phyloP scores from a whole-genome alignment of 2,113 vertebrate species.

The Strigops habroptila region DNA sequence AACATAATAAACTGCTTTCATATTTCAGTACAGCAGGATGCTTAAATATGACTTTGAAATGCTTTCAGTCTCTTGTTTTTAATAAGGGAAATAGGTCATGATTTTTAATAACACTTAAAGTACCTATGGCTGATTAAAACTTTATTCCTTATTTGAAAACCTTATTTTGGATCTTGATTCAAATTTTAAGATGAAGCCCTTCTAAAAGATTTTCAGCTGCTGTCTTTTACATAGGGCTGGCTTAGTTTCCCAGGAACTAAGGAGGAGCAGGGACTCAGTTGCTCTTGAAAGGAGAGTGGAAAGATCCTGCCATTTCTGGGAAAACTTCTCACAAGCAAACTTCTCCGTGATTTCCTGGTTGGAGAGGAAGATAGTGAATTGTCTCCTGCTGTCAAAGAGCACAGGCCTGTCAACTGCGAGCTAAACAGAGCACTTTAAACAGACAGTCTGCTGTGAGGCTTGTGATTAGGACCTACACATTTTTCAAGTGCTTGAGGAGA shows the following conservation, averaged over 20 bases:
- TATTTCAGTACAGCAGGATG: conserved; percentile 69
- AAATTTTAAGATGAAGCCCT: conserved; percentile 33
- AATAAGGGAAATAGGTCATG: conserved; percentile 53
- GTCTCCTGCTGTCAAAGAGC: not conserved
- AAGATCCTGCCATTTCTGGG: not conserved
- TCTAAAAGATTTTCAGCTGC: not conserved
- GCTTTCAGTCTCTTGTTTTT: conserved; percentile 69
- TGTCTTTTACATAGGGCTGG: not conserved
- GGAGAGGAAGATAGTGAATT: not conserved
- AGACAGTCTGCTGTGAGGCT: not conserved
- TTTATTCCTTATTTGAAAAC: conserved; percentile 65
- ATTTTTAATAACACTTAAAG: conserved; percentile 46
- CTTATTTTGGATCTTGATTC: conserved; percentile 43
- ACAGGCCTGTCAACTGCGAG: not conserved
- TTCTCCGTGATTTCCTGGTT: not conserved
- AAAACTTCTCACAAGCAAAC: not conserved
- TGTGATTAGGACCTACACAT: not conserved
- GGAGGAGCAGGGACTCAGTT: not conserved
- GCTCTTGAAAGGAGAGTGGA: not conserved
- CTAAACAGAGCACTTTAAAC: not conserved
- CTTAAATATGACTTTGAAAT: conserved; percentile 71
- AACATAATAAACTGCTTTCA: conserved; percentile 60
- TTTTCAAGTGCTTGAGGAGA: not conserved
- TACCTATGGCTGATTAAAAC: conserved; percentile 58
- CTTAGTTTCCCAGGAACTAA: not conserved